These are phyloP conservation scores for Thaleichthys pacificus DNA, from an alignment of 2,797 vertebrate genomes.

Conservation along the genomic window DNA sequence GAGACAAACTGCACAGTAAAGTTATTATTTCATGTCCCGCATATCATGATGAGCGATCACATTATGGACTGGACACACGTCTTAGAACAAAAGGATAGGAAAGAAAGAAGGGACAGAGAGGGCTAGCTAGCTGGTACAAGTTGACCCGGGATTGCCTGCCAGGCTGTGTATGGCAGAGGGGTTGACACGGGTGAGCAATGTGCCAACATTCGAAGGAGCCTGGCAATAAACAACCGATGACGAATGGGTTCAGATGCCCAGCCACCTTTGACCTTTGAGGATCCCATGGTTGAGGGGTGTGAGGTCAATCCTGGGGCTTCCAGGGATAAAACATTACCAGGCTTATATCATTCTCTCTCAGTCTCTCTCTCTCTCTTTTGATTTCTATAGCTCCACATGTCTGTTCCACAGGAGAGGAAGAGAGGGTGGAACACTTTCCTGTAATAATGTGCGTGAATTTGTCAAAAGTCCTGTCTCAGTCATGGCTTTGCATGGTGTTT, in stretches of 20 bases:
- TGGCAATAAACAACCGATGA: slow-evolving; percentile 73
- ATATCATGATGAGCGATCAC: neutral
- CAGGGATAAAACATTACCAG: slow-evolving; percentile 30
- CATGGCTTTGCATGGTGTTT: neutral
- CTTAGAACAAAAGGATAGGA: neutral
- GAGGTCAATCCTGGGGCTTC: slow-evolving; percentile 47
- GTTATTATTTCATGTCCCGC: neutral
- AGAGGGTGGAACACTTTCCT: slow-evolving; percentile 28
- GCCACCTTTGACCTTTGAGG: slow-evolving; percentile 80
- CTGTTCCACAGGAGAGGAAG: slow-evolving; percentile 25
- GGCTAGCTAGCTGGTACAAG: neutral
- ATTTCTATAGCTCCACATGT: slow-evolving; percentile 31
- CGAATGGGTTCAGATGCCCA: slow-evolving; percentile 77
- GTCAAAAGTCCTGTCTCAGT: neutral
- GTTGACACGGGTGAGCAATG: slow-evolving; percentile 71
- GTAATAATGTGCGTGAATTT: neutral
- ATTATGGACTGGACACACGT: slow-evolving; percentile 1
- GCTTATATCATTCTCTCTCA: neutral
- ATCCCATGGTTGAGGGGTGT: slow-evolving; percentile 48
- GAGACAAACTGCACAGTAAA: neutral
- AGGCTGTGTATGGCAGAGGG: slow-evolving; percentile 57
- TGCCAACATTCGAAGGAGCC: slow-evolving; percentile 70
- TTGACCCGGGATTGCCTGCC: slow-evolving; percentile 50
- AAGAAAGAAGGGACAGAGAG: neutral
- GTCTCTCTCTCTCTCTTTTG: neutral